Percentiles rank a stretch among this genome's conserved stretches.
phyloP scores from a whole-genome alignment of 2,888 invertebrate genomes.

The Macroteleia sp. region DNA sequence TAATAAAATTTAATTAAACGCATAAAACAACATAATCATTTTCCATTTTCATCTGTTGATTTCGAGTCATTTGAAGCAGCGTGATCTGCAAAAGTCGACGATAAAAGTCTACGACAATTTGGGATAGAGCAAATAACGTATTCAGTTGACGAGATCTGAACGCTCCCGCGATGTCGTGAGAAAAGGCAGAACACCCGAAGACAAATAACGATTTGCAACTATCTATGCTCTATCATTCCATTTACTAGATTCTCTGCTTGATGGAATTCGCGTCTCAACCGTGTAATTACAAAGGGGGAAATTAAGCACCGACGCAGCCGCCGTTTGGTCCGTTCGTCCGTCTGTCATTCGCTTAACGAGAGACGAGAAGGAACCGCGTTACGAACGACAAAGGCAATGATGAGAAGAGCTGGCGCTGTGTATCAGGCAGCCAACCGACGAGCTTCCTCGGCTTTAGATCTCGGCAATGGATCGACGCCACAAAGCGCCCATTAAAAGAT shows the following conservation, averaged over 20 bases:
- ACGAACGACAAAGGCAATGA: slow-evolving; percentile 73
- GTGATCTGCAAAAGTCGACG: neutral
- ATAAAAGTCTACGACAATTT: no score
- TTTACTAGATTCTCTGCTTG: slow-evolving; percentile 59
- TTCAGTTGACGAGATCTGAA: no score
- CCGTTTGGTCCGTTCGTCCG: slow-evolving; percentile 76
- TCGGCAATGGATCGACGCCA: slow-evolving; percentile 81
- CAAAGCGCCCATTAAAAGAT: slow-evolving; percentile 84
- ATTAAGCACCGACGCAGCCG: slow-evolving; percentile 84
- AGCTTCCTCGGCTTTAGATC: slow-evolving; percentile 78
- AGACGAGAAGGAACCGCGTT: slow-evolving; percentile 73
- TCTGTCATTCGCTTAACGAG: slow-evolving; percentile 72
- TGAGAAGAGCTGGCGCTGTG: slow-evolving; percentile 62
- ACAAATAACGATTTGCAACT: slow-evolving; percentile 57
- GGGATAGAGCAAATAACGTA: neutral
- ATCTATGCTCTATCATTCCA: slow-evolving; percentile 54
- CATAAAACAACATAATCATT: slow-evolving; percentile 29
- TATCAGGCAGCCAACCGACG: slow-evolving; percentile 66
- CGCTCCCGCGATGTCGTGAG: neutral
- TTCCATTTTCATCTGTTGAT: slow-evolving; percentile 37
- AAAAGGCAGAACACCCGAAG: slow-evolving; percentile 38
- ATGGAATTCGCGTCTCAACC: slow-evolving; percentile 67
- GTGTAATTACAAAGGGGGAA: slow-evolving; percentile 84
- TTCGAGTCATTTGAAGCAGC: slow-evolving; percentile 11
- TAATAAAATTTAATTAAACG: slow-evolving; percentile 31